Conservation (phyloP, 2,797 vertebrate species). For the Oceanodroma leucorhoa region DNA sequence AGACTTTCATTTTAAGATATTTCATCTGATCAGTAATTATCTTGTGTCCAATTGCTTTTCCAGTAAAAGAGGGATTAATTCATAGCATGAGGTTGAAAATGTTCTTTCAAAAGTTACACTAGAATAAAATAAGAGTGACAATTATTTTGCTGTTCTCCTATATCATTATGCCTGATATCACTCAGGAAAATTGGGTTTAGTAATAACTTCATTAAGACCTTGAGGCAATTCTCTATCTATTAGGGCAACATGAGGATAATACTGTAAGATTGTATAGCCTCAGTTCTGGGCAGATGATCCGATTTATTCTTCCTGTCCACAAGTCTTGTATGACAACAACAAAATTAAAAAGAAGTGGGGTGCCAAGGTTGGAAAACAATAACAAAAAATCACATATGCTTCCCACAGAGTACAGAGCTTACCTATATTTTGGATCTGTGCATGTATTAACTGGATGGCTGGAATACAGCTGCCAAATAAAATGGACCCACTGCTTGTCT, state of each 20-base stretch:
- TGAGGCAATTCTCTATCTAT: slow-evolving; percentile 27
- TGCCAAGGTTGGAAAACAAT: neutral
- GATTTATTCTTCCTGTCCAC: slow-evolving; percentile 50
- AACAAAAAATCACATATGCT: neutral
- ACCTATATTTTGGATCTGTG: neutral
- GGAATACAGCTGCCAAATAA: neutral
- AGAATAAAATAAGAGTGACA: neutral
- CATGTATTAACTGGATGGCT: neutral
- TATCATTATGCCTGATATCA: slow-evolving; percentile 6
- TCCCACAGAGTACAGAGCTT: neutral
- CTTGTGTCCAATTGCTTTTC: neutral
- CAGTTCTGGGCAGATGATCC: slow-evolving; percentile 37
- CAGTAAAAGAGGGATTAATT: neutral
- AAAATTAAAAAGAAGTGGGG: neutral
- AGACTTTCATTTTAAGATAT: neutral
- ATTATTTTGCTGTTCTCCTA: neutral
- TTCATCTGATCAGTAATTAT: neutral
- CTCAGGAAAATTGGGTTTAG: slow-evolving; percentile 9
- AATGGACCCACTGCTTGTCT: neutral
- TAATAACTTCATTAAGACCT: slow-evolving; percentile 40
- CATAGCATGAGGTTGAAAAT: neutral
- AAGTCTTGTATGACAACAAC: slow-evolving; percentile 40
- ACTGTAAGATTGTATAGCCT: neutral
- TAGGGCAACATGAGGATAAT: slow-evolving; percentile 12
- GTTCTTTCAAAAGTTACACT: neutral